Evolutionary conservation across 2,113 vertebrate species (phyloP).

Genomic region (Lamprotornis superbus): DNA sequence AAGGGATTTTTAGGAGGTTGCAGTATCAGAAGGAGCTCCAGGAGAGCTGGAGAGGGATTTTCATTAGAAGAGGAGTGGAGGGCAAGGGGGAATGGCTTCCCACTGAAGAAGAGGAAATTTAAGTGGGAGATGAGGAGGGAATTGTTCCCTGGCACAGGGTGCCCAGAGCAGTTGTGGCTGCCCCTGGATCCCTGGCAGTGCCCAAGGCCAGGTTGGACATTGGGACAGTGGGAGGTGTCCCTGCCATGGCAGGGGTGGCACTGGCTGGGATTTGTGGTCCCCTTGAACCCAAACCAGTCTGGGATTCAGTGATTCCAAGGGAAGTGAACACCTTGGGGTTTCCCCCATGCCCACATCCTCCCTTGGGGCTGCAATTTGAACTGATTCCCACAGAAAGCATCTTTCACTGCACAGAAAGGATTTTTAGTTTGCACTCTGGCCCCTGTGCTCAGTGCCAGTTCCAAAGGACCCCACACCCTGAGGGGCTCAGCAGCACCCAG

Average conservation of each 20-base stretch:
- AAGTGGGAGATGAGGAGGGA: neutral
- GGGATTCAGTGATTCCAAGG: neutral
- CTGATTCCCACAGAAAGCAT: neutral
- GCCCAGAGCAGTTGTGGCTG: neutral
- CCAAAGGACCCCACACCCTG: neutral
- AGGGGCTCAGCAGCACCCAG: neutral
- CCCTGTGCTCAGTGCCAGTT: neutral
- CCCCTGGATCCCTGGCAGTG: neutral
- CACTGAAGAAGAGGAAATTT: neutral
- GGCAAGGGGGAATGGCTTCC: neutral
- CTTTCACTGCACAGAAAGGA: neutral
- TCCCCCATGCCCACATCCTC: neutral
- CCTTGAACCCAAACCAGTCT: neutral
- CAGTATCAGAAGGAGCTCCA: neutral
- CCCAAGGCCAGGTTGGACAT: neutral
- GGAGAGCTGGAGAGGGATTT: neutral
- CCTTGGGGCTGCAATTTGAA: neutral
- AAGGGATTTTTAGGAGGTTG: neutral
- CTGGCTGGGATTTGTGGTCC: accelerated
- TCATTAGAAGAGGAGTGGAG: neutral
- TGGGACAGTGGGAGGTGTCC: neutral
- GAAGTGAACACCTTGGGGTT: neutral
- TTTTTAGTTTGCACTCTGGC: neutral
- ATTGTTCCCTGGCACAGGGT: neutral
- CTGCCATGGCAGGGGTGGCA: neutral